Evolutionary conservation across 2,888 invertebrate genomes (phyloP), one percentile per base, ranked within the genome.

Genomic region (Neoaliturus tenellus): DNA sequence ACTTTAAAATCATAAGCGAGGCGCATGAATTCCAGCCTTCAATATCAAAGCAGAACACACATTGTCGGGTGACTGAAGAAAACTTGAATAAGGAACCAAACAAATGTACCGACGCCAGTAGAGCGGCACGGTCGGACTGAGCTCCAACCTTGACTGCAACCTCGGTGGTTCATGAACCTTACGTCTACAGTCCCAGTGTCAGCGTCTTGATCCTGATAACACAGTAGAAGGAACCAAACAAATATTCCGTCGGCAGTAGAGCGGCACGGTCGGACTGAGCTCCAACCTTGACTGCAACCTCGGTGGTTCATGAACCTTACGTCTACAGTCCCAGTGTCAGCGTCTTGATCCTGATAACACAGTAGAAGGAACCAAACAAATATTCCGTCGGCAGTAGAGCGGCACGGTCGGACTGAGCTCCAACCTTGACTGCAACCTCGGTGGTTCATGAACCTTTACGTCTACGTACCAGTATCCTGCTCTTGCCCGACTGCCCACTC

Each of bases 361-460:
- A 35, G 10, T 35, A 6, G 35, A 35, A 6, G 4, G 10, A n/a
- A 31, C 71, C 71, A 41, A 39, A 71, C 71, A 35, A 41, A 41
- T 67, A n/a, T n/a, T n/a, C n/a, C n/a, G 5, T 20, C 39, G 23
- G 71, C 71, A 41, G 71, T 41, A 41, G 71, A 71, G 39, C 39
- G 71, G 67, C 35, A 35, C 67, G 35, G n/a, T 28, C 23, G 58
- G 58, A 14, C 58, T 33, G n/a, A 2, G 33, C 39, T 71, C 41
- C n/a, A 55, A 55, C 78, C 78, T 78, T 78, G 78, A 28, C 78
- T 23, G 78, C 44, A 78, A 78, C 78, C 78, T 78, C 78, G 78
- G 8, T 28, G 48, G 78, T 78, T 78, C 78, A 78, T 55, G 55
- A 31, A 78, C 78, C 78, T 35, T 31, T 55, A 14, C 55, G 23